Conservation (phyloP, 1,140 invertebrate genomes). For the Lucilia cuprina region DNA sequence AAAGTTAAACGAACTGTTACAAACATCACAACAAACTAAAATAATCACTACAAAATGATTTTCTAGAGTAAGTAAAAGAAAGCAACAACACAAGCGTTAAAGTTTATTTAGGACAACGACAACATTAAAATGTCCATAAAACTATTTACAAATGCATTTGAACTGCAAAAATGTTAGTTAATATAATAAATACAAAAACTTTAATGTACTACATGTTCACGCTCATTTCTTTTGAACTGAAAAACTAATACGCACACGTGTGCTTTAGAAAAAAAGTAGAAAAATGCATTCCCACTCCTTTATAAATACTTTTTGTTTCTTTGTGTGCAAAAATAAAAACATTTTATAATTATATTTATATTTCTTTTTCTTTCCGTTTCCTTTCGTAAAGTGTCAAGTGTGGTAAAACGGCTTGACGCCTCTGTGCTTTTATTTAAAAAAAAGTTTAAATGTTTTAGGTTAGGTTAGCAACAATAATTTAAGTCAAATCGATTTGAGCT, state of each 20-base stretch:
- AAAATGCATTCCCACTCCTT: no score
- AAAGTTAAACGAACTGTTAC: no score
- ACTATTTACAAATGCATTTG: background rate
- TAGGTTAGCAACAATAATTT: no score
- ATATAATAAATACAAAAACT: no score
- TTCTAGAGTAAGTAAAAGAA: no score
- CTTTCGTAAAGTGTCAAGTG: background rate
- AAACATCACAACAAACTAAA: background rate
- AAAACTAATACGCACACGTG: background rate
- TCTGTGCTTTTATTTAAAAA: background rate
- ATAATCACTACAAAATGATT: no score
- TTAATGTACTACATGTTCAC: background rate
- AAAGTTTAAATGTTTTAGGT: no score
- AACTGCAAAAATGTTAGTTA: background rate
- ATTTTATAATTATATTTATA: background rate
- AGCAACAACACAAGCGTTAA: background rate
- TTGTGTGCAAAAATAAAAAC: background rate
- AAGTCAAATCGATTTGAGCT: no score
- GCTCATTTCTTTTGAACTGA: background rate
- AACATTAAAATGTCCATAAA: background rate
- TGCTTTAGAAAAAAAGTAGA: background rate
- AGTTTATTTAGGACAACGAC: background rate
- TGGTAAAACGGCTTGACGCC: background rate
- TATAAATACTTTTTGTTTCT: background rate
- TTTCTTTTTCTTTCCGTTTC: background rate